Evolutionary conservation across 2,888 invertebrate species (phyloP).

Genomic region (Helobdella robusta): DNA sequence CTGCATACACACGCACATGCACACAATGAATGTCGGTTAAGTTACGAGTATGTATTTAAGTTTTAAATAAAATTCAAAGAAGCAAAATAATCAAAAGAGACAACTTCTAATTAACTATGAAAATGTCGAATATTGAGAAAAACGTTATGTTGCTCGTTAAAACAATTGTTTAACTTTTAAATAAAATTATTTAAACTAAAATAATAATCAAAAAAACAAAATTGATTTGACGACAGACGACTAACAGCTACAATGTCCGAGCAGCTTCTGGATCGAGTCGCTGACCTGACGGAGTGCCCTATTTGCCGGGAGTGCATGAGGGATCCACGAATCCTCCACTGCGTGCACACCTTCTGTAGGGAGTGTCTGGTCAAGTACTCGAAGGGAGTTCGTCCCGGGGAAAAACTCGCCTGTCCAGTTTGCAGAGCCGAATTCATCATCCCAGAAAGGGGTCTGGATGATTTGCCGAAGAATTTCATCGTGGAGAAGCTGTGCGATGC

Average conservation of each 20-base stretch:
- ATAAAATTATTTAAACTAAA: neutral
- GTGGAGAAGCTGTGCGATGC: constrained; percentile 26
- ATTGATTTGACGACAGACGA: neutral
- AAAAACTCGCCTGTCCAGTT: constrained; percentile 26
- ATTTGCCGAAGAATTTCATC: constrained; percentile 27
- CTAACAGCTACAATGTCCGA: constrained; percentile 13
- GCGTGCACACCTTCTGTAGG: constrained; percentile 27
- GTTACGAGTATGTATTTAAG: no score
- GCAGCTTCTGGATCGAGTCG: constrained; percentile 13
- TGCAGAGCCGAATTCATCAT: constrained; percentile 24
- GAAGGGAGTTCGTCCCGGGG: constrained; percentile 4
- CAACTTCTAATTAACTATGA: neutral
- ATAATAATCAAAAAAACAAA: neutral
- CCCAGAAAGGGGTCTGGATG: constrained; percentile 15
- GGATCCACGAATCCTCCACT: constrained; percentile 24
- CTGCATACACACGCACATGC: no score
- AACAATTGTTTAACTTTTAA: neutral
- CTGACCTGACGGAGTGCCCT: constrained; percentile 24
- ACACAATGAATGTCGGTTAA: no score
- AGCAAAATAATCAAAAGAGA: neutral
- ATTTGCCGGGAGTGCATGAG: constrained; percentile 25
- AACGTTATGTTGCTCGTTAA: neutral
- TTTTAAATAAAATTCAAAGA: neutral
- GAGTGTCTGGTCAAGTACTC: constrained; percentile 25
- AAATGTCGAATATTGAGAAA: neutral